Evolutionary conservation across 2,888 invertebrate genomes (phyloP), one percentile per base, ranked within the genome.

Genomic region (Nebria brevicollis): DNA sequence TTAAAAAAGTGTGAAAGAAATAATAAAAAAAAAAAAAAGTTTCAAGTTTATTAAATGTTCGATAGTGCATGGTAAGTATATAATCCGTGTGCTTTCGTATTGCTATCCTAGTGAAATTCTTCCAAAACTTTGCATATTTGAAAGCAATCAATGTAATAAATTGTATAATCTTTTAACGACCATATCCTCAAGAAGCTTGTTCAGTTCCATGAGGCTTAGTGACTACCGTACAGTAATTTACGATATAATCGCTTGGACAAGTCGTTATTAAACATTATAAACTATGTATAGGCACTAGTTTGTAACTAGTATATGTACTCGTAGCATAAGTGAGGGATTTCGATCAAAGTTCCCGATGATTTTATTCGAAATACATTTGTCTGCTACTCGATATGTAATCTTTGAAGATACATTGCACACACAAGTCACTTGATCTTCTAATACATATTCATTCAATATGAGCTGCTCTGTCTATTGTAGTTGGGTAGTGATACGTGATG

Each of bases 201-300:
- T n/a, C 75, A 75, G 64, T 81, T 76, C 68, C 75, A 70, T 41
- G 10, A 64, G 42, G 80, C 80, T 81, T 75, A 81, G 26, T 42
- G 74, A 81, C 75, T 72, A 81, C 75, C 64, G 26, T 75, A 70
- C 72, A 81, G 68, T 75, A 81, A 81, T 81, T 81, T 81, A 81
- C 80, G 75, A 75, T 72, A 81, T 81, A 75, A 81, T 81, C 80
- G 75, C 34, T 20, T 7, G 34, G 70, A 70, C 68, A 81, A 70
- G 72, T 81, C 42, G 74, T 66, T 34, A 81, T 79, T 75, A 68
- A 79, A 54, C 74, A 79, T 79, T 79, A 75, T 81, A 81, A 75
- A 81, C 75, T 54, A 54, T 66, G 1, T 72, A 75, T 68, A 64
- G n/a, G n/a, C n/a, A n/a, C n/a, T 75, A 81, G 75, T 81, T 81